Conservation (phyloP, 2,113 vertebrate species). For the Trematocara macrostoma region DNA sequence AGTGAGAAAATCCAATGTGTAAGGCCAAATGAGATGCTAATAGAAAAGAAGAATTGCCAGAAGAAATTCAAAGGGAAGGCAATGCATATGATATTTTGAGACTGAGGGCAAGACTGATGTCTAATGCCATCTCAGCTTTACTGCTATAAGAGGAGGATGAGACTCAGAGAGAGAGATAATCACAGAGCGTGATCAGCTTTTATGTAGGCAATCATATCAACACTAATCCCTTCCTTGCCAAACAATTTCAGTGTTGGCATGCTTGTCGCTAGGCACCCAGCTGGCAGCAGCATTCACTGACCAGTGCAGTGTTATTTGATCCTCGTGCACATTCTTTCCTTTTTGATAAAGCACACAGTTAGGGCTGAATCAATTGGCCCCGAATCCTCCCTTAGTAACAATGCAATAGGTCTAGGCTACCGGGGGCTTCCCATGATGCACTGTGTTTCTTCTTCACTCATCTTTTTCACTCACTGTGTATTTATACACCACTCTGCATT, state of each 20-base stretch:
- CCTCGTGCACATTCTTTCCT: neutral
- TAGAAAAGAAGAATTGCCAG: slow-evolving; percentile 47
- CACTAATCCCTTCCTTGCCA: slow-evolving; percentile 13
- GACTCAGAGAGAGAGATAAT: slow-evolving; percentile 22
- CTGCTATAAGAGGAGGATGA: slow-evolving; percentile 3
- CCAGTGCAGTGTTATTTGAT: neutral
- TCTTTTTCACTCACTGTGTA: neutral
- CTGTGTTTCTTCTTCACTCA: neutral
- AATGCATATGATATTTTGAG: slow-evolving; percentile 11
- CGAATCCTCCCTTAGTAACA: neutral
- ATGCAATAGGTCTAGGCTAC: neutral
- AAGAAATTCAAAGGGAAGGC: slow-evolving; percentile 26
- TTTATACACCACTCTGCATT: neutral
- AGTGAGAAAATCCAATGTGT: slow-evolving; percentile 58
- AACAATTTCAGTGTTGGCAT: neutral
- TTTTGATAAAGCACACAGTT: neutral
- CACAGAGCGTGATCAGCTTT: slow-evolving; percentile 20
- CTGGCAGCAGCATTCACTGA: neutral
- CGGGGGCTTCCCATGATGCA: rapidly evolving
- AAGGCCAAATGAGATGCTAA: slow-evolving; percentile 60
- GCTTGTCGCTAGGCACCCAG: neutral
- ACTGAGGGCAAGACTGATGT: slow-evolving; percentile 10
- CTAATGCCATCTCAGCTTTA: slow-evolving; percentile 17
- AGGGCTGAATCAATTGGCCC: neutral
- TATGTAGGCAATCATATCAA: slow-evolving; percentile 38